Percentiles rank a stretch among this genome's conserved stretches.
phyloP scores from a whole-genome alignment of 2,888 invertebrate genomes.

The Hanleya hanleyi region DNA sequence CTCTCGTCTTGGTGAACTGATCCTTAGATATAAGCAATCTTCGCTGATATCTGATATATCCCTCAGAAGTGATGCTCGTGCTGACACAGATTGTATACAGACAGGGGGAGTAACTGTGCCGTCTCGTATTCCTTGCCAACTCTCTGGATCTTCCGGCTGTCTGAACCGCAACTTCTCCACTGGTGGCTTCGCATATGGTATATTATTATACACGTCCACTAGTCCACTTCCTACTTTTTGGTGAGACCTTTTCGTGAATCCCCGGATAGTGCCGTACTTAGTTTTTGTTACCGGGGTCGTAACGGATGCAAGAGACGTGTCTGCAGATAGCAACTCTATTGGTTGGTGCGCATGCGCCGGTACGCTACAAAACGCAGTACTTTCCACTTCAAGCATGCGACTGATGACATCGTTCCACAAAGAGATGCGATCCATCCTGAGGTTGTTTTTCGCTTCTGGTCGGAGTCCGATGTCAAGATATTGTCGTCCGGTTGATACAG shows the following conservation, averaged over 20 bases:
- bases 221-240: not conserved
- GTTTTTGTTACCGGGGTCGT: not conserved
- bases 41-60: not conserved
- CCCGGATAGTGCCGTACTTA: not conserved
- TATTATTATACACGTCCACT: slow-evolving; percentile 26
- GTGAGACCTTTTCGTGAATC: not conserved
- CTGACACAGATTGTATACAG: slow-evolving; percentile 31
- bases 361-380: not conserved
- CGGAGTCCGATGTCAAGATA: not conserved
- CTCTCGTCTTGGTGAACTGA: not conserved
- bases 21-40: slow-evolving; percentile 5
- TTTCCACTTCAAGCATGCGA: not conserved
- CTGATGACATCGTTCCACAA: not conserved
- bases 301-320: not conserved
- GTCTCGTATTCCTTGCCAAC: slow-evolving; percentile 25
- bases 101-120: slow-evolving; percentile 39
- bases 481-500: not conserved
- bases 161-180: slow-evolving; percentile 40
- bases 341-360: not conserved
- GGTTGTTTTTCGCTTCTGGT: not conserved
- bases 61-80: not conserved
- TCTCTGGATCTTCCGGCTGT: slow-evolving; percentile 31
- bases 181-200: slow-evolving; percentile 52
- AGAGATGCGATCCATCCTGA: not conserved
- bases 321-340: not conserved